Percentiles rank a stretch among this genome's conserved stretches.
Conservation (phyloP, 2,888 invertebrate species). For the Amaurobius ferox region DNA sequence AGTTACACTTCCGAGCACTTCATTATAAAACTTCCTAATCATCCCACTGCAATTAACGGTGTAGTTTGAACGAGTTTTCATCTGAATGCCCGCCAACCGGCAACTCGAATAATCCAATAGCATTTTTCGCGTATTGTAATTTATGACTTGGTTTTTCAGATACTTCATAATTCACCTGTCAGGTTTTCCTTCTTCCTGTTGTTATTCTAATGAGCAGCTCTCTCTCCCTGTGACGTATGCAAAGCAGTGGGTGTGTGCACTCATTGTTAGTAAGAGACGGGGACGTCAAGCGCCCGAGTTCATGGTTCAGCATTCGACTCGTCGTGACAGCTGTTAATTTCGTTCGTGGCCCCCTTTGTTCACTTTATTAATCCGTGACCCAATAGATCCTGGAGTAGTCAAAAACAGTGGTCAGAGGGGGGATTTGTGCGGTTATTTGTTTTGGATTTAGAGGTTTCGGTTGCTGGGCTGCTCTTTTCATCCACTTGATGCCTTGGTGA, state of each 20-base stretch:
- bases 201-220: neutral
- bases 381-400: neutral
- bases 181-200: constrained; percentile 11
- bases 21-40: too few species aligned
- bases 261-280: neutral
- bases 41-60: too few species aligned
- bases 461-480: too few species aligned
- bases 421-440: too few species aligned
- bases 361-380: constrained; percentile 12
- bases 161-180: constrained; percentile 14
- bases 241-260: constrained; percentile 11
- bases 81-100: too few species aligned
- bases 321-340: constrained; percentile 18
- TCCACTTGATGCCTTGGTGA: too few species aligned
- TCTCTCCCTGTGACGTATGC: constrained; percentile 8
- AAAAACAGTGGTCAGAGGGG: too few species aligned
- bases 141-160: neutral
- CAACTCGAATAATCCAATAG: neutral
- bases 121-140: neutral
- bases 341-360: constrained; percentile 9
- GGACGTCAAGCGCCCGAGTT: constrained; percentile 1
- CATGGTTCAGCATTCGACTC: neutral
- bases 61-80: too few species aligned
- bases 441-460: too few species aligned
- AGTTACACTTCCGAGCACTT: too few species aligned